Conservation (phyloP, 2,113 vertebrate species). For the Larimichthys crocea region DNA sequence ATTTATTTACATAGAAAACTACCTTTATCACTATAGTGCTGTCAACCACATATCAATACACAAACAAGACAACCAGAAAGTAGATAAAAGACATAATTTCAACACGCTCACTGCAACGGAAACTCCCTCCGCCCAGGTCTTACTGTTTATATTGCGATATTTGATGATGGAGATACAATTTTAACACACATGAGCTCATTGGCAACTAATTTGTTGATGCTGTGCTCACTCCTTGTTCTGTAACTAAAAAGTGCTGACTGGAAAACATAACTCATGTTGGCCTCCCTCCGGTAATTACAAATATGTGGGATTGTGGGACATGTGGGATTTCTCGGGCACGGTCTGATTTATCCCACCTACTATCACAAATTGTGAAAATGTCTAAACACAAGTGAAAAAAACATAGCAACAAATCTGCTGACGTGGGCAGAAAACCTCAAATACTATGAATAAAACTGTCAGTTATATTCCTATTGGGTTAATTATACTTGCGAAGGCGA, state of each 20-base stretch:
- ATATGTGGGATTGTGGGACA: conserved; percentile 11
- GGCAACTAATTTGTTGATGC: conserved; percentile 34
- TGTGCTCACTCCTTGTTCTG: conserved; percentile 17
- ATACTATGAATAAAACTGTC: background rate
- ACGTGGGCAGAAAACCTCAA: conserved; percentile 13
- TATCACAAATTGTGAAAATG: conserved; percentile 29
- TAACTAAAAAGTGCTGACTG: conserved; percentile 53
- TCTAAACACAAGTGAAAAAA: conserved; percentile 16
- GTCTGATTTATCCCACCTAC: conserved; percentile 18
- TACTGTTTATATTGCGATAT: conserved; percentile 36
- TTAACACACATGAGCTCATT: conserved; percentile 34
- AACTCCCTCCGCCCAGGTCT: conserved; percentile 7
- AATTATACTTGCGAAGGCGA: background rate
- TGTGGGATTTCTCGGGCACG: conserved; percentile 16
- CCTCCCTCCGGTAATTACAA: conserved; percentile 35
- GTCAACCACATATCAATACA: background rate
- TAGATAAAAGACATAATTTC: background rate
- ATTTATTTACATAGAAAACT: background rate
- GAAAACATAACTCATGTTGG: conserved; percentile 44
- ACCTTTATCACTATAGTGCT: background rate
- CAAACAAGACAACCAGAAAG: background rate
- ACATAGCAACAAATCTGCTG: conserved; percentile 24
- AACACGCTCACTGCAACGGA: background rate
- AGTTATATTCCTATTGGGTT: conserved; percentile 7
- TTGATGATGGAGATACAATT: conserved; percentile 43